Conservation (phyloP, 1,140 invertebrate species). For the Anoplolepis gracilipes region DNA sequence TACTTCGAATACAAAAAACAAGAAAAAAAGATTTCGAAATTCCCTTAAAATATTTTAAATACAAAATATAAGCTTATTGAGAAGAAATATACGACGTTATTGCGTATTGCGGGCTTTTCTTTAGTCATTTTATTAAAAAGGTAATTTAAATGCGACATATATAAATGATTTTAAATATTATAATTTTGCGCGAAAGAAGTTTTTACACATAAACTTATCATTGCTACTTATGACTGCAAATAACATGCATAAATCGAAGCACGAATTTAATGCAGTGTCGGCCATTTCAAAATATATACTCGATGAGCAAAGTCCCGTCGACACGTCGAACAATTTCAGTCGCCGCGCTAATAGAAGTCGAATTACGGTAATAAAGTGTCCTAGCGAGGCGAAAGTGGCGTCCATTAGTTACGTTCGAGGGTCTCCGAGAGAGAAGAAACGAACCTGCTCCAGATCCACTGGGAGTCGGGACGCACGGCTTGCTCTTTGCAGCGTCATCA, state of each 20-base stretch:
- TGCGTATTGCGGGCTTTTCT: too few species aligned
- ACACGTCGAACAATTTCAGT: constrained; percentile 46
- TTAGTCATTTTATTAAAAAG: too few species aligned
- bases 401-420: constrained; percentile 80
- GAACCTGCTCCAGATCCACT: constrained; percentile 78
- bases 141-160: too few species aligned
- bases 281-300: not conserved
- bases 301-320: constrained; percentile 31
- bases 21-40: not conserved
- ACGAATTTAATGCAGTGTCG: not conserved
- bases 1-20: not conserved
- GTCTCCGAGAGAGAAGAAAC: constrained; percentile 62
- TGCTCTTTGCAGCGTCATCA: constrained; percentile 83
- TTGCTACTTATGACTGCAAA: not conserved
- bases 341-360: constrained; percentile 73
- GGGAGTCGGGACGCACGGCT: constrained; percentile 34
- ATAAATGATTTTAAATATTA: not conserved
- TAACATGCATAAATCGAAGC: constrained; percentile 3
- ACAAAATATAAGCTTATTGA: too few species aligned
- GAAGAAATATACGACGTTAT: too few species aligned
- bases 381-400: constrained; percentile 74
- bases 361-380: constrained; percentile 83
- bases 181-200: not conserved
- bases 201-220: not conserved
- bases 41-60: not conserved